phyloP scores from a whole-genome alignment of 2,888 invertebrate genomes.

The Cantharis lateralis region DNA sequence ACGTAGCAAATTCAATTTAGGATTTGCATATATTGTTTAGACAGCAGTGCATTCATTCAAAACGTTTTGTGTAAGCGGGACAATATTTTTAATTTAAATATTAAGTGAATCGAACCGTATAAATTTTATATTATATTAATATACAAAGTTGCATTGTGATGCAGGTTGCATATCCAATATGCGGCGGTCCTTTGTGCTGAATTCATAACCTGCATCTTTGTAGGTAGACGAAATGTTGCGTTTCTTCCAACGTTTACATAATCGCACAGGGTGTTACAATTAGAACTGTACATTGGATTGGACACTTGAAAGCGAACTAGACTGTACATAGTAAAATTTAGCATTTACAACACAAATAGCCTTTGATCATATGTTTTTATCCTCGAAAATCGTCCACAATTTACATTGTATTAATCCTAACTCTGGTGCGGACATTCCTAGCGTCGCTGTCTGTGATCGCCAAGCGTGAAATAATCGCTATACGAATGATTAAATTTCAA shows the following conservation, averaged over 20 bases:
- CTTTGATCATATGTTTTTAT: slow-evolving; percentile 30
- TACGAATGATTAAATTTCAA: slow-evolving; percentile 59
- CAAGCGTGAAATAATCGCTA: slow-evolving; percentile 56
- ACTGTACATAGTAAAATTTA: background rate
- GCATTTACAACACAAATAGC: slow-evolving; percentile 4
- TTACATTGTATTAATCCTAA: slow-evolving; percentile 55
- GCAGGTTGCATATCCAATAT: slow-evolving; percentile 43
- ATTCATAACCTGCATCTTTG: slow-evolving; percentile 46
- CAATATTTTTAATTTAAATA: slow-evolving; percentile 51
- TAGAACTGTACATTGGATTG: background rate
- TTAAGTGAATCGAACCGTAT: slow-evolving; percentile 51
- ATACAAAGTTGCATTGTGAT: slow-evolving; percentile 54
- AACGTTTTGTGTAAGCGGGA: slow-evolving; percentile 32
- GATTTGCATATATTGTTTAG: background rate
- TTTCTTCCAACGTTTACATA: background rate
- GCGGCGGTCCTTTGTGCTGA: slow-evolving; percentile 49
- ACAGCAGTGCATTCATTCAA: slow-evolving; percentile 2
- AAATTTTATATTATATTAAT: slow-evolving; percentile 51
- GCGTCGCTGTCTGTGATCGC: slow-evolving; percentile 57
- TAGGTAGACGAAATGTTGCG: slow-evolving; percentile 13
- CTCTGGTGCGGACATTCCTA: slow-evolving; percentile 56
- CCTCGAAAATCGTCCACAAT: slow-evolving; percentile 54
- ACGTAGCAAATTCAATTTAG: slow-evolving; percentile 9
- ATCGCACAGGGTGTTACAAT: background rate
- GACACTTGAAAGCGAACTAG: background rate